Percentiles rank a stretch among this genome's conserved stretches.
These are phyloP conservation scores for Sinocyclocheilus grahami DNA, from an alignment of 2,113 vertebrate genomes.

Conservation along the genomic window DNA sequence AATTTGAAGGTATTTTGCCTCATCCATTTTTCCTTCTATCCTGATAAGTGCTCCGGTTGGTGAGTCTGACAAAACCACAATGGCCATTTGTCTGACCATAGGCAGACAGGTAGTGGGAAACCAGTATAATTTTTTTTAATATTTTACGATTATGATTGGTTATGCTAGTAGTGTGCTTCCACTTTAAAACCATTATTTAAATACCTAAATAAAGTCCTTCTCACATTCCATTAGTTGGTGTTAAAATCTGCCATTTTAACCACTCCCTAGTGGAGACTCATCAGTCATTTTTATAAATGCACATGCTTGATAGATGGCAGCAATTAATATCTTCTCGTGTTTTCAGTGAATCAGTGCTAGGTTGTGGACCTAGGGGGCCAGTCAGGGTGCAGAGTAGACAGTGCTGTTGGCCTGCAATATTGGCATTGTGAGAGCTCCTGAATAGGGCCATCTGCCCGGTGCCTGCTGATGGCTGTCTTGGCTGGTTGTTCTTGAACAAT, in stretches of 20 bases:
- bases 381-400: conserved; percentile 6
- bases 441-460: conserved; percentile 58
- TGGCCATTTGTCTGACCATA: too few relatives aligned
- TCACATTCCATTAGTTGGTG: not conserved
- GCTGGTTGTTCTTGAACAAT: conserved; percentile 58
- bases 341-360: not conserved
- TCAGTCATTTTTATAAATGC: conserved; percentile 1
- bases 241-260: not conserved
- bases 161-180: not conserved
- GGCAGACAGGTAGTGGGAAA: not conserved
- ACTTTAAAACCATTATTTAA: not conserved
- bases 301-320: conserved; percentile 20
- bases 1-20: too few relatives aligned
- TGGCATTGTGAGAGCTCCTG: conserved; percentile 48
- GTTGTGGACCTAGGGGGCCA: conserved; percentile 6
- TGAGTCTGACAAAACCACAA: too few relatives aligned
- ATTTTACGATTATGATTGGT: not conserved
- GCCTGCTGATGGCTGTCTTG: conserved; percentile 60
- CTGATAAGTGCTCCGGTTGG: too few relatives aligned
- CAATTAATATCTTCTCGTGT: conserved; percentile 24
- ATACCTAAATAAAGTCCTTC: not conserved
- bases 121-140: not conserved
- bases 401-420: conserved; percentile 33
- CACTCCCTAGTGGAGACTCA: not conserved
- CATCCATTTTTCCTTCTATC: too few relatives aligned